phyloP scores from a whole-genome alignment of 2,113 vertebrate species.

The Perccottus glenii region DNA sequence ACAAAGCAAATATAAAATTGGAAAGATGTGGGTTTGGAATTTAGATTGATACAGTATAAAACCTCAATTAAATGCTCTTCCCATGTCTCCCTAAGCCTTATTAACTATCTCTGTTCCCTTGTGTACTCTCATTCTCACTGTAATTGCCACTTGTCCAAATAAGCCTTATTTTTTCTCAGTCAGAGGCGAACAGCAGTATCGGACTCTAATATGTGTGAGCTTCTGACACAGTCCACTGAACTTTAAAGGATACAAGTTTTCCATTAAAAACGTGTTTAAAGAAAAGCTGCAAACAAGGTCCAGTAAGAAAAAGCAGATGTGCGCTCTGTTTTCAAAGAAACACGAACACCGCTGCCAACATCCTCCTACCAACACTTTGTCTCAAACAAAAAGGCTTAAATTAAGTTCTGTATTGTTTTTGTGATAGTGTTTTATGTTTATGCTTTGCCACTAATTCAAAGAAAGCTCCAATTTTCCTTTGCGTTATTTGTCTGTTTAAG shows the following conservation, averaged over 20 bases:
- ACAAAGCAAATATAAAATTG: not conserved
- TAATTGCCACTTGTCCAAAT: constrained; percentile 50
- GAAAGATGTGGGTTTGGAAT: not conserved
- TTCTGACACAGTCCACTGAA: constrained; percentile 43
- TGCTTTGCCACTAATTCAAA: constrained; percentile 20
- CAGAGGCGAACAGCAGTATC: constrained; percentile 17
- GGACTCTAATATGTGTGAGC: constrained; percentile 28
- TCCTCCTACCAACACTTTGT: constrained; percentile 1
- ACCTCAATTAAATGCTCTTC: not conserved
- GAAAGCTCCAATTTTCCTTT: constrained; percentile 13
- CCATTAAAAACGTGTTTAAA: constrained; percentile 59
- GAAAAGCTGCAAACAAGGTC: constrained; percentile 29
- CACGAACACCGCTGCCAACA: constrained; percentile 3
- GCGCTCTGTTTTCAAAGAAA: constrained; percentile 33
- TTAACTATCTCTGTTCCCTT: constrained; percentile 35
- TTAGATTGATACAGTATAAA: not conserved
- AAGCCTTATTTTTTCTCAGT: constrained; percentile 19
- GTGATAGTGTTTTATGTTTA: not conserved
- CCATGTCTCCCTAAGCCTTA: not conserved
- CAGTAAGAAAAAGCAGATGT: constrained; percentile 44
- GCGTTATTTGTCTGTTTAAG: constrained; percentile 2
- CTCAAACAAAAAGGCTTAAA: not conserved
- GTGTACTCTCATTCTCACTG: constrained; percentile 39
- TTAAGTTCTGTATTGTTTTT: too few relatives aligned
- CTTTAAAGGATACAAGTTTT: constrained; percentile 44